Base-by-base conservation (phyloP, 2,797 vertebrate genomes). In the Gephyroberyx darwinii region DNA sequence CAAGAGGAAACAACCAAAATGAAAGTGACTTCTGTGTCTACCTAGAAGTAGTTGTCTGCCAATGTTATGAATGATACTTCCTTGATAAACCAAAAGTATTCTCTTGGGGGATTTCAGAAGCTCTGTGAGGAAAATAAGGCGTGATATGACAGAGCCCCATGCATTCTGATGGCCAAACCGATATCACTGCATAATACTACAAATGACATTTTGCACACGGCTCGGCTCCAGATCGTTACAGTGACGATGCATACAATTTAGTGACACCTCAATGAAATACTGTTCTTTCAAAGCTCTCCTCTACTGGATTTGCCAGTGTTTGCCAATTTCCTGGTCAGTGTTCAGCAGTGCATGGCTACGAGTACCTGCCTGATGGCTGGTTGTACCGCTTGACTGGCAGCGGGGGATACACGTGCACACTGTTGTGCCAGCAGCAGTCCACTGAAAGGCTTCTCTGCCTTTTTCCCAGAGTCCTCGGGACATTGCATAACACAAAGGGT, bases 201-300 rank as follows among this genome's bases (percentile, higher is more conserved):
- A 54, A 37, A 69, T 31, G 19, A 5, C 2, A 54, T 26, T 33
- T 8, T 58, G 54, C 37, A 41, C 12, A 41, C 39, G 12, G 39
- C 47, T 37, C 39, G 12, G 39, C 47, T 37, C 9, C 3, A 16
- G 20, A 14, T 43, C 51, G 26, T 26, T 26, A 26, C 26, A 26
- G 26, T 26, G 26, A 26, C 26, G 26, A 26, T 26, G 4, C 26
- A 26, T 26, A 26, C 26, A 26, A 4, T 26, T 26, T 4, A 26
- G 26, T 3, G 26, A 3, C 26, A 26, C 5, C 17, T 41, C 39
- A 14, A 16, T 52, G 6, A 55, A 19, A 16, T 12, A 14, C 2
- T 17, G 1, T 54, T 8, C 62, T 65, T 84, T 78, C 84, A 69
- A 80, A 77, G 65, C 65, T 17, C 22, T 58, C 45, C 63, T 41